Evolutionary conservation across 1,140 invertebrate species (phyloP).

Genomic region (Nautilus pompilius): DNA sequence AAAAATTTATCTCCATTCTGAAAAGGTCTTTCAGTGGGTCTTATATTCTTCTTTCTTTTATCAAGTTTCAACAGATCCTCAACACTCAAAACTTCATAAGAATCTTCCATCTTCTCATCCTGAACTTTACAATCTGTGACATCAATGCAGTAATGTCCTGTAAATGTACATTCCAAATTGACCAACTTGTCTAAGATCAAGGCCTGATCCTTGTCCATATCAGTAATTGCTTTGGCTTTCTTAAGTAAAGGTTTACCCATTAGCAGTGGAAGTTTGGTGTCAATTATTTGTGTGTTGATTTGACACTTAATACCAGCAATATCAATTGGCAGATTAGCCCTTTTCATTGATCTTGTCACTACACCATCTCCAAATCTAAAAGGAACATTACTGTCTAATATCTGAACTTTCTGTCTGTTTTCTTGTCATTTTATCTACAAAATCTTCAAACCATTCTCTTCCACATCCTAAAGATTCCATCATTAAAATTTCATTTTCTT

Average conservation of each 20-base stretch:
- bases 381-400: background rate
- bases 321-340: slow-evolving; percentile 14
- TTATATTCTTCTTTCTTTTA: slow-evolving; percentile 5
- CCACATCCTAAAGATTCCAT: slow-evolving; percentile 1
- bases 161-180: slow-evolving; percentile 18
- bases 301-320: slow-evolving; percentile 16
- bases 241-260: slow-evolving; percentile 15
- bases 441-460: slow-evolving; percentile 11
- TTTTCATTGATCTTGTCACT: slow-evolving; percentile 12
- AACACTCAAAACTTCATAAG: background rate
- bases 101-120: no score
- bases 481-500: background rate
- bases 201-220: slow-evolving; percentile 15
- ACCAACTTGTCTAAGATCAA: slow-evolving; percentile 15
- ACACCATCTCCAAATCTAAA: slow-evolving; percentile 22
- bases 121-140: no score
- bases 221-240: slow-evolving; percentile 11
- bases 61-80: background rate
- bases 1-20: slow-evolving; percentile 14
- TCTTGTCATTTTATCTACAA: background rate
- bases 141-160: slow-evolving; percentile 20
- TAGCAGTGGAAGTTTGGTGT: slow-evolving; percentile 17
- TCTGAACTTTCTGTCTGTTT: background rate
- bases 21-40: slow-evolving; percentile 5
- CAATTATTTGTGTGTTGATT: slow-evolving; percentile 18